Percentiles rank a stretch among this genome's conserved stretches.
phyloP scores from a whole-genome alignment of 2,888 invertebrate species.

The Agrotis clavis region DNA sequence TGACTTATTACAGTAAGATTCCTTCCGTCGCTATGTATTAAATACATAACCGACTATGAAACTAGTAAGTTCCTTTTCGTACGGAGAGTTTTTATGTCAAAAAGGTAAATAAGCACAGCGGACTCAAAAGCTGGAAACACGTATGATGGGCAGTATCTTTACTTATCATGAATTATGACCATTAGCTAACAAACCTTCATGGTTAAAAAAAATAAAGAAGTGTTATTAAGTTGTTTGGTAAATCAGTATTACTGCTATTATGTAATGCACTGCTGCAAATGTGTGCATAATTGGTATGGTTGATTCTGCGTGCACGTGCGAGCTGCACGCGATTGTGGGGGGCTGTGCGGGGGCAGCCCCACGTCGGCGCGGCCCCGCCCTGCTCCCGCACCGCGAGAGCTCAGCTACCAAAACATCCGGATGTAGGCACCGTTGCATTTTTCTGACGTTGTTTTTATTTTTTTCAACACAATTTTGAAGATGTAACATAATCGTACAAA shows the following conservation, averaged over 20 bases:
- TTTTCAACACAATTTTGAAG: background rate
- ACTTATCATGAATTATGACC: background rate
- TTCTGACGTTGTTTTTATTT: conserved; percentile 13
- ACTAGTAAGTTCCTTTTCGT: conserved; percentile 43
- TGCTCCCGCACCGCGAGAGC: conserved; percentile 16
- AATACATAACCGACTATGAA: conserved; percentile 46
- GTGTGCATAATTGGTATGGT: conserved; percentile 56
- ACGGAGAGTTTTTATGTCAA: conserved; percentile 17
- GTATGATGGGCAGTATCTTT: background rate
- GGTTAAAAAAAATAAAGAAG: conserved; percentile 37
- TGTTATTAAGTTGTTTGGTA: conserved; percentile 49
- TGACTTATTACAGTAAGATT: conserved; percentile 70
- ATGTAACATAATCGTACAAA: background rate
- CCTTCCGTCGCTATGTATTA: conserved; percentile 51
- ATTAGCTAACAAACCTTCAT: conserved; percentile 32
- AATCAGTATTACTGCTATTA: conserved; percentile 56
- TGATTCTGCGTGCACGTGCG: conserved; percentile 62
- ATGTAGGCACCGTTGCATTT: conserved; percentile 34
- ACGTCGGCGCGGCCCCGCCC: background rate
- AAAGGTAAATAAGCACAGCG: background rate
- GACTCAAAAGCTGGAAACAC: background rate
- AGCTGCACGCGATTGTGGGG: conserved; percentile 57
- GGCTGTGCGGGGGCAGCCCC: conserved; percentile 6
- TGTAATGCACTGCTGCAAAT: conserved; percentile 58
- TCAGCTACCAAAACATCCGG: conserved; percentile 61